Evolutionary conservation across 2,113 vertebrate genomes (phyloP).

Genomic region (Lasiurus borealis): DNA sequence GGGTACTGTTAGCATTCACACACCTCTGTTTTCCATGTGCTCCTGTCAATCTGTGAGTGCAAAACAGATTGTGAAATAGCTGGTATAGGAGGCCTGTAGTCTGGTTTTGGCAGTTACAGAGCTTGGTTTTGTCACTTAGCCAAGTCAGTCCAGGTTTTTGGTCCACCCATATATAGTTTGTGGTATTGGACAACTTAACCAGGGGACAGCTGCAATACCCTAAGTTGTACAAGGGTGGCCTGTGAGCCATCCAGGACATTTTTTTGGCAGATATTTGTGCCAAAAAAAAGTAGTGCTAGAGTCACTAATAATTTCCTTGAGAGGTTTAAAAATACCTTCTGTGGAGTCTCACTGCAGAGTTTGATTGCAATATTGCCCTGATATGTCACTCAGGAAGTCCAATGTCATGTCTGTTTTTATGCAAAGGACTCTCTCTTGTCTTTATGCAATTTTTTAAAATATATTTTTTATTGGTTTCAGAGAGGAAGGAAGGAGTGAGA

Average conservation of each 20-base stretch:
- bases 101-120: background rate
- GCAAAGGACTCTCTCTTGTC: background rate
- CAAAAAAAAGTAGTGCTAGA: background rate
- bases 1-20: background rate
- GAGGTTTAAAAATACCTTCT: background rate
- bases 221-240: background rate
- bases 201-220: background rate
- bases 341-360: background rate
- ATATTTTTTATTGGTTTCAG: too few species aligned
- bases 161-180: background rate
- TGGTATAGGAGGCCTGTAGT: background rate
- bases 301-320: background rate
- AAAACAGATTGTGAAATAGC: background rate
- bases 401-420: background rate
- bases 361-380: background rate
- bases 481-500: too few species aligned
- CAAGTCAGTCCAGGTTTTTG: background rate
- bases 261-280: background rate
- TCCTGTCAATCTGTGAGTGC: background rate
- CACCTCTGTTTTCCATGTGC: background rate
- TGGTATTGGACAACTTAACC: background rate
- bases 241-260: background rate
- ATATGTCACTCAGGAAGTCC: background rate
- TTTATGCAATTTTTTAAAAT: background rate
- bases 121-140: background rate